Evolutionary conservation across 2,797 vertebrate species (phyloP).

Genomic region (Clarias pachynema): DNA sequence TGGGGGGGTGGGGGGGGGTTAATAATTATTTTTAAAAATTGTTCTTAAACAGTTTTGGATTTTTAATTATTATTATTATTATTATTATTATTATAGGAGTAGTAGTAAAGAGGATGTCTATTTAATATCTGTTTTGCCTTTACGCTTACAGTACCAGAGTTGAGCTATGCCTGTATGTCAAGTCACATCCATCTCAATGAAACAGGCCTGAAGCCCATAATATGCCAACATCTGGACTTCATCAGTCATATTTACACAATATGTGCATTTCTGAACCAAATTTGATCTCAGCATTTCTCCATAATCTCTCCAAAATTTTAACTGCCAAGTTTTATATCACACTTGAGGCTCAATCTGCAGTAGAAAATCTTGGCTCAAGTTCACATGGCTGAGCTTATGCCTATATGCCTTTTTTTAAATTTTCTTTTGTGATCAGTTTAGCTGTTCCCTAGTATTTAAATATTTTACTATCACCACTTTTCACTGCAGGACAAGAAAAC

Average conservation of each 20-base stretch:
- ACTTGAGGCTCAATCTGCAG: constrained; percentile 43
- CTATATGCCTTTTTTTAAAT: constrained; percentile 16
- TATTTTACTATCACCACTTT: constrained; percentile 40
- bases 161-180: background rate
- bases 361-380: constrained; percentile 51
- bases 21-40: no score
- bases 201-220: constrained; percentile 48
- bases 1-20: no score
- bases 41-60: no score
- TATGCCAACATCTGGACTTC: constrained; percentile 57
- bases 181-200: constrained; percentile 30
- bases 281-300: constrained; percentile 56
- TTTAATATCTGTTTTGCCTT: background rate
- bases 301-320: constrained; percentile 55
- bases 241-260: constrained; percentile 58
- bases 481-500: constrained; percentile 41
- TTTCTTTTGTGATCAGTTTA: constrained; percentile 33
- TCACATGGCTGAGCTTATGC: constrained; percentile 30
- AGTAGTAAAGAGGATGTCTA: background rate
- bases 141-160: background rate
- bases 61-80: background rate
- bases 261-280: constrained; percentile 53
- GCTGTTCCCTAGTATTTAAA: constrained; percentile 27
- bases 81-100: background rate
- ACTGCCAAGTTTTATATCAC: constrained; percentile 60